Percentiles rank a stretch among this genome's conserved stretches.
Conservation (phyloP, 2,888 invertebrate species). For the Drosophila austrosaltans region DNA sequence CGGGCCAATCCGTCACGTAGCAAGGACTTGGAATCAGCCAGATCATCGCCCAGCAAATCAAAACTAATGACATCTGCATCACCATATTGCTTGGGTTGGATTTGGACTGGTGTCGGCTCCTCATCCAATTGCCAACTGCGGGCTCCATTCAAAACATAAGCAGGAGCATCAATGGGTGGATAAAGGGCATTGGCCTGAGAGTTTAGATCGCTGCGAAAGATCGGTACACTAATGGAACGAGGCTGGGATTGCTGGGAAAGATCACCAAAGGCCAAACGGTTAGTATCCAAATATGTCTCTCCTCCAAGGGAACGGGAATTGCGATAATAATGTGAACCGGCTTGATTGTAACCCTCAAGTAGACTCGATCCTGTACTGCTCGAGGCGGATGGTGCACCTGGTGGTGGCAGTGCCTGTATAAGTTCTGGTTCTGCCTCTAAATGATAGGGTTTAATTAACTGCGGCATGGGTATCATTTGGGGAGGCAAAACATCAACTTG, state of each 20-base stretch:
- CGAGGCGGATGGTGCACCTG: constrained; percentile 48
- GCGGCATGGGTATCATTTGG: constrained; percentile 80
- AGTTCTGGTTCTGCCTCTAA: constrained; percentile 81
- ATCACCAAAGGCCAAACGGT: constrained; percentile 55
- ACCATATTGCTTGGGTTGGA: constrained; percentile 64
- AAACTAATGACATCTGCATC: constrained; percentile 78
- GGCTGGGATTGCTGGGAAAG: constrained; percentile 36
- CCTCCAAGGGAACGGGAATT: constrained; percentile 73
- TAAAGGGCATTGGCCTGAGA: constrained; percentile 63
- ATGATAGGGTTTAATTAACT: constrained; percentile 81
- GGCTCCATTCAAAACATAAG: constrained; percentile 55
- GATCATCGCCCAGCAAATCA: constrained; percentile 65
- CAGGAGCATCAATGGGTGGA: constrained; percentile 78
- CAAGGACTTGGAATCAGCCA: constrained; percentile 83
- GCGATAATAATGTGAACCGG: constrained; percentile 69
- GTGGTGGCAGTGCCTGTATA: constrained; percentile 80
- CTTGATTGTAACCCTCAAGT: constrained; percentile 66
- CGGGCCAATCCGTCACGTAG: constrained; percentile 88
- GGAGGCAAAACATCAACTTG: constrained; percentile 83
- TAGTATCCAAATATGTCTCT: constrained; percentile 71
- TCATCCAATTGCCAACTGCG: constrained; percentile 71
- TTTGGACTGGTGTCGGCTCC: constrained; percentile 60
- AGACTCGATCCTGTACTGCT: constrained; percentile 58
- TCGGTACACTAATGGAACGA: constrained; percentile 64
- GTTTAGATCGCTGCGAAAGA: constrained; percentile 71